Evolutionary conservation across 2,113 vertebrate genomes (phyloP), one percentile per base, ranked within the genome.

Genomic region (Xenus cinereus): DNA sequence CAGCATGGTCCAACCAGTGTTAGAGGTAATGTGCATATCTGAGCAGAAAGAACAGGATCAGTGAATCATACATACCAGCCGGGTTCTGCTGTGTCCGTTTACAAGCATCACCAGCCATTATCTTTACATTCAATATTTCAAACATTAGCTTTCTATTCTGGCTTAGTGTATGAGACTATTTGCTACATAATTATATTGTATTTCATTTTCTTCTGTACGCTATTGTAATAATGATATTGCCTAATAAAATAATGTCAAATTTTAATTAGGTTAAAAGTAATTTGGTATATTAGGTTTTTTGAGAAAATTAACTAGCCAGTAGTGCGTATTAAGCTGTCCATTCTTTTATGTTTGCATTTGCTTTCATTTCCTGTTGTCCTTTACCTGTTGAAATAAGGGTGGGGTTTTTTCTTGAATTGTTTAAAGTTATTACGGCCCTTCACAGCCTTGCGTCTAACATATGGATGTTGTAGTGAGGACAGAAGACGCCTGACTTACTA

Each of bases 241-340:
- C 50, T 96, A 96, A 96, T 97, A 91, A 96, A 97, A 95, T 80
- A 72, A 93, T 95, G 57, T 91, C 89, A 80, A 69, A 51, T 97
- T 97, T 97, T 97, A 97, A 97, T 96, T 95, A 72, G 27, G 59
- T 97, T 96, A 92, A 88, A 85, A 92, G 39, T 93, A 96, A 92
- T 98, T 96, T 60, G 59, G 46, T 81, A 10, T 72, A 53, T 87
- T 89, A 86, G 69, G 4, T 13, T 76, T 33, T 83, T 93, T 93
- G 83, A 53, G 72, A 81, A 96, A 69, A 96, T 90, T 80, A 97
- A 93, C 54, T 91, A 93, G 24, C 43, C 8, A 6, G 30, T 84
- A 93, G 41, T 32, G 39, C 57, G 24, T 60, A 94, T 80, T 77
- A 89, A 51, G 71, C 84, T 95, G 75, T 89, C 48, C 8, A n/a